Conservation (phyloP, 2,888 invertebrate species). For the Petrophora chlorosata region DNA sequence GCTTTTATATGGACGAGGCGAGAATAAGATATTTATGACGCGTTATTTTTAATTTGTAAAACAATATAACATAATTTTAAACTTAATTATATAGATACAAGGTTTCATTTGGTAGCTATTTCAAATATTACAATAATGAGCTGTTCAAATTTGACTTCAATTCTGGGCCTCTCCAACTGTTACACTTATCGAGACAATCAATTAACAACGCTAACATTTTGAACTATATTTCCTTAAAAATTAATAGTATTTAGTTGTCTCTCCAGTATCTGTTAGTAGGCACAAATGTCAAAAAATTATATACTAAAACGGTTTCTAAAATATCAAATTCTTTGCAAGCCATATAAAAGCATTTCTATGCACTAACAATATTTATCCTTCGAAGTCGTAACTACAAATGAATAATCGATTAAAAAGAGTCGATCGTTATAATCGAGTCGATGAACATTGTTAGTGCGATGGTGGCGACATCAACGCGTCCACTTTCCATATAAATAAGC, state of each 20-base stretch:
- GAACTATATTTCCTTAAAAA: slow-evolving; percentile 21
- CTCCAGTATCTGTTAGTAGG: not conserved
- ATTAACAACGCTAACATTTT: slow-evolving; percentile 20
- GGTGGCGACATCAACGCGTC: slow-evolving; percentile 30
- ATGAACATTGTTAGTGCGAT: slow-evolving; percentile 20
- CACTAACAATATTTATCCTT: slow-evolving; percentile 21
- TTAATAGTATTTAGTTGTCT: slow-evolving; percentile 2
- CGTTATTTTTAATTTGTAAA: not conserved
- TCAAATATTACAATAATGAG: no score
- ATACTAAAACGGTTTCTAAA: slow-evolving; percentile 12
- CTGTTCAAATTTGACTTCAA: no score
- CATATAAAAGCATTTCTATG: slow-evolving; percentile 41
- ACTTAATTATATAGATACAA: not conserved
- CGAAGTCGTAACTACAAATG: slow-evolving; percentile 9
- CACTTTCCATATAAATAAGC: slow-evolving; percentile 28
- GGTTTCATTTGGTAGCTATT: no score
- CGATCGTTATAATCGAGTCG: slow-evolving; percentile 14
- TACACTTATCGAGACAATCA: no score
- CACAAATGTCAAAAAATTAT: no score
- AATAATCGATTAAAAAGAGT: slow-evolving; percentile 21
- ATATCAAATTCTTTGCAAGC: slow-evolving; percentile 35
- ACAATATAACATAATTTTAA: not conserved
- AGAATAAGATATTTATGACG: not conserved
- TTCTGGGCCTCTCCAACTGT: no score
- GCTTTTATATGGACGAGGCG: slow-evolving; percentile 53